Conservation (phyloP, 1,140 invertebrate genomes). For the Cepaea nemoralis region DNA sequence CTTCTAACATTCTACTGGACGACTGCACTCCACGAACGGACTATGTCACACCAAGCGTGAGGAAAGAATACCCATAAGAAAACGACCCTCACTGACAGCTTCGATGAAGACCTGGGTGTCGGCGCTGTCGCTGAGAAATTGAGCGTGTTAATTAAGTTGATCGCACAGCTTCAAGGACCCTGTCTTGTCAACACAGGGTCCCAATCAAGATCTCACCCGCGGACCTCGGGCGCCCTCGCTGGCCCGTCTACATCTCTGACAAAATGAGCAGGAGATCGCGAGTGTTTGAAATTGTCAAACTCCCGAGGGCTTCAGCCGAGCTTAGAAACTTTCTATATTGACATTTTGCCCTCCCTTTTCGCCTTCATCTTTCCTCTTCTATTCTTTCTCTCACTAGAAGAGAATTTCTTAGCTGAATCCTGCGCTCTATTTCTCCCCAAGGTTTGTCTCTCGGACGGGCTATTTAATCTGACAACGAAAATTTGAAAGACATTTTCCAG, state of each 20-base stretch:
- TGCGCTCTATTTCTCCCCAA: neutral
- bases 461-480: too few relatives aligned
- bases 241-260: constrained; percentile 14
- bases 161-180: constrained; percentile 13
- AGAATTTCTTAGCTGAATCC: too few relatives aligned
- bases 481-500: too few relatives aligned
- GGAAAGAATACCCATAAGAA: too few relatives aligned
- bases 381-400: neutral
- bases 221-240: constrained; percentile 5
- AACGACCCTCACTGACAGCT: too few relatives aligned
- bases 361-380: neutral
- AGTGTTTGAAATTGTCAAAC: constrained; percentile 29
- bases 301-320: constrained; percentile 10
- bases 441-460: neutral
- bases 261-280: constrained; percentile 19
- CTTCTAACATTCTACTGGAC: too few relatives aligned
- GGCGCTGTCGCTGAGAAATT: constrained; percentile 24
- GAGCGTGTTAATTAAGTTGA: constrained; percentile 40
- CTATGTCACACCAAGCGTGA: too few relatives aligned
- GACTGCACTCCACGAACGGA: too few relatives aligned
- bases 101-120: neutral
- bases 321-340: constrained; percentile 11
- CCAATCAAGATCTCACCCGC: constrained; percentile 33
- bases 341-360: neutral
- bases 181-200: constrained; percentile 31